Evolutionary conservation across 2,113 vertebrate species (phyloP).

Genomic region (Phyllostomus discolor): DNA sequence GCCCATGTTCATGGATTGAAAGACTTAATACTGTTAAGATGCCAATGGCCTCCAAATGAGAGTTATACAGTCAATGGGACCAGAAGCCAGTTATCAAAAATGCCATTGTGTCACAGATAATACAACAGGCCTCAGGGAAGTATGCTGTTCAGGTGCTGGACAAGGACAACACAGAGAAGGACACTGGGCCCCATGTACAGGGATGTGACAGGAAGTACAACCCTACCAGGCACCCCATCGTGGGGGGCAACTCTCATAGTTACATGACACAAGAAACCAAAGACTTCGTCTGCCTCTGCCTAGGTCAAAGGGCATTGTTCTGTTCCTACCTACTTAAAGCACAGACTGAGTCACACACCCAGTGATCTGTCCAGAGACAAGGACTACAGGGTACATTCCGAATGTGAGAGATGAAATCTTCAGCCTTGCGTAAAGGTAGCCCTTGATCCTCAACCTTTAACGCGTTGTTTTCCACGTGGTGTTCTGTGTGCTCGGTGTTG

Average conservation of each 20-base stretch:
- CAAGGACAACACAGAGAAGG: background rate
- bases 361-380: background rate
- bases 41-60: background rate
- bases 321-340: background rate
- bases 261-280: background rate
- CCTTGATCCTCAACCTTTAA: no score
- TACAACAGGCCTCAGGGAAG: background rate
- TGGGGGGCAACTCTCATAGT: background rate
- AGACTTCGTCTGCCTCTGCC: background rate
- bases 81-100: background rate
- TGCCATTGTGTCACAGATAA: background rate
- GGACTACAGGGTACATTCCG: background rate
- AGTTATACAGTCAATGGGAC: background rate
- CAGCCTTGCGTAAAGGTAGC: background rate
- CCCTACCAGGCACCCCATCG: no score
- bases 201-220: background rate
- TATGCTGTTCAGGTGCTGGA: background rate
- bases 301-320: background rate
- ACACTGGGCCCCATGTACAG: background rate
- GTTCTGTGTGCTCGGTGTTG: background rate
- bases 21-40: constrained; percentile 12
- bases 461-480: background rate
- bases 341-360: background rate
- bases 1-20: background rate
- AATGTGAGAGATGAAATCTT: background rate